Conservation (phyloP, 2,797 vertebrate species). For the Galagoides demidoff region DNA sequence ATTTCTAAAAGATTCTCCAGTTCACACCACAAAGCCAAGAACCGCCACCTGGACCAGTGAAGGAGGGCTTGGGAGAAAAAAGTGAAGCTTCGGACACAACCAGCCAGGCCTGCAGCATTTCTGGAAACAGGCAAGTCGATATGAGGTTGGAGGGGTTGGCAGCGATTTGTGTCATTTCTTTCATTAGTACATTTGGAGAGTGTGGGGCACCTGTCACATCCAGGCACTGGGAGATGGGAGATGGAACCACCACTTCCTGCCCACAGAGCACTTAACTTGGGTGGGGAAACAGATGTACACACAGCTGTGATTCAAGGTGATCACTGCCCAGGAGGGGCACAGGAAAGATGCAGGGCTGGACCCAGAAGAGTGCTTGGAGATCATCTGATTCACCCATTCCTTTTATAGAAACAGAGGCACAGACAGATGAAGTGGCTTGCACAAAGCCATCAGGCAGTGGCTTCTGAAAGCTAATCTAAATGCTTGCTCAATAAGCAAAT, state of each 20-base stretch:
- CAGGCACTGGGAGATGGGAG: too few relatives aligned
- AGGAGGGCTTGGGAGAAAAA: not conserved
- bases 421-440: not conserved
- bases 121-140: not conserved
- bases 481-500: not conserved
- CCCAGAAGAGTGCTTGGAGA: not conserved
- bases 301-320: not conserved
- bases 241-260: not conserved
- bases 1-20: not conserved
- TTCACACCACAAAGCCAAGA: not conserved
- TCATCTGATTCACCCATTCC: not conserved
- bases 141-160: not conserved
- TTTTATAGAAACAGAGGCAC: slow-evolving; percentile 24
- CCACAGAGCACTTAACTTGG: not conserved
- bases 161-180: not conserved
- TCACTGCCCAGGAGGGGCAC: not conserved
- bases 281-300: too few relatives aligned
- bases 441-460: not conserved
- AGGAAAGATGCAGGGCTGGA: not conserved
- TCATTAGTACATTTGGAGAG: not conserved
- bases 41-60: not conserved
- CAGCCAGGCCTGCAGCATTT: not conserved
- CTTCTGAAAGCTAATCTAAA: not conserved
- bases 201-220: not conserved
- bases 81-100: not conserved